Percentiles rank a stretch among this genome's conserved stretches.
These are phyloP conservation scores for human (Homo sapiens) DNA, from an alignment of 2,113 vertebrate genomes.

Conservation along the genomic window DNA sequence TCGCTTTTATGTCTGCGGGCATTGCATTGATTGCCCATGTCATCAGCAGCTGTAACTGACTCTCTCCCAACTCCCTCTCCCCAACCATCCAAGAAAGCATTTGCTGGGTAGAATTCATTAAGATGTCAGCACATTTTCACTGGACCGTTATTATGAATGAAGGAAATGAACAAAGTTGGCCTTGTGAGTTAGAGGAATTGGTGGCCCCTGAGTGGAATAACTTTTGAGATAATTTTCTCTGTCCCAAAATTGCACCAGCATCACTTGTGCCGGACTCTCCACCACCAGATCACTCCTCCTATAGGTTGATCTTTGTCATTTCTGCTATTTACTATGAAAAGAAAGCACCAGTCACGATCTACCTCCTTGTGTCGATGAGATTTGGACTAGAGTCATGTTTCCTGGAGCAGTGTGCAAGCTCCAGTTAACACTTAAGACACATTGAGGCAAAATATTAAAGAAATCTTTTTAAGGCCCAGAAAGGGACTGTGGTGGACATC, in stretches of 20 bases:
- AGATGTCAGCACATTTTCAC: neutral
- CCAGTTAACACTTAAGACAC: neutral
- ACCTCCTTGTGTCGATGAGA: neutral
- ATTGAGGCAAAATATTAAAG: neutral
- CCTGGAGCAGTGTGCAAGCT: neutral
- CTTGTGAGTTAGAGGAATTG: neutral
- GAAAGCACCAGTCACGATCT: neutral
- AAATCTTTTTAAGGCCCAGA: neutral
- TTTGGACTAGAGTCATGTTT: neutral
- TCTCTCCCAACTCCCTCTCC: neutral
- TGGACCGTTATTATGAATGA: neutral
- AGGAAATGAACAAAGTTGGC: neutral
- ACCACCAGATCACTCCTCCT: neutral
- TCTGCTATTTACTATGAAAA: neutral
- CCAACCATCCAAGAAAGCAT: neutral
- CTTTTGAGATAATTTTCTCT: neutral
- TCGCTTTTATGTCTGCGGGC: neutral
- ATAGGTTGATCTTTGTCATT: fast-evolving
- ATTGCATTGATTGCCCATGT: neutral
- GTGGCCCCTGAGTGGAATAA: neutral
- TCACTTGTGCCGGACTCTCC: neutral
- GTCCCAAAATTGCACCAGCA: too few species aligned
- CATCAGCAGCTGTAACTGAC: neutral
- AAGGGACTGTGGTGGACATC: neutral
- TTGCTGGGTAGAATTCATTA: neutral